Percentiles rank a stretch among this genome's conserved stretches.
Conservation (phyloP, 2,888 invertebrate genomes). For the Agonopterix heracliana region DNA sequence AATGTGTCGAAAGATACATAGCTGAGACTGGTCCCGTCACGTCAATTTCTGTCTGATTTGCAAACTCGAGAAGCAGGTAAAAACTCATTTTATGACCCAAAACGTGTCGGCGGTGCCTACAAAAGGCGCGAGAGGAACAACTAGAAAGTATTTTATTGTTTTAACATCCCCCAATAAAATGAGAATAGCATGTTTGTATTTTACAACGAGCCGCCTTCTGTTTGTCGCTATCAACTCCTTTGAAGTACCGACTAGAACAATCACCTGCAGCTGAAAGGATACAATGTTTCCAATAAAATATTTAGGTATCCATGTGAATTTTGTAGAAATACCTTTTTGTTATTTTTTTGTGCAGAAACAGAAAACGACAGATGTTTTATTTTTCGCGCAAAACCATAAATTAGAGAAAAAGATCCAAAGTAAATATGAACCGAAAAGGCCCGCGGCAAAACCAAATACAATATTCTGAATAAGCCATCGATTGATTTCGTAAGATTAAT, state of each 20-base stretch:
- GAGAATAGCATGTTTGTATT: conserved; percentile 37
- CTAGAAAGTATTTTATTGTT: conserved; percentile 57
- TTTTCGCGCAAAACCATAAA: conserved; percentile 54
- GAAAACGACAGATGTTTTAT: conserved; percentile 62
- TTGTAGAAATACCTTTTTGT: conserved; percentile 17
- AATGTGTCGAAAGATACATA: too few species aligned
- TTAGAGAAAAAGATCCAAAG: conserved; percentile 70
- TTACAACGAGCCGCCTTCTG: conserved; percentile 49
- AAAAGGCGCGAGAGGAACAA: conserved; percentile 21
- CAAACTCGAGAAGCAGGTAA: conserved; percentile 47
- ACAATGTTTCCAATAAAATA: neutral
- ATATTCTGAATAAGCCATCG: conserved; percentile 76
- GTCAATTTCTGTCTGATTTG: conserved; percentile 22
- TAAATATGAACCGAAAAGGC: conserved; percentile 68
- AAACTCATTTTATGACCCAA: conserved; percentile 26
- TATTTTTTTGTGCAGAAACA: conserved; percentile 20
- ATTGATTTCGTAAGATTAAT: conserved; percentile 77
- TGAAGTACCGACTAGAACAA: conserved; percentile 21
- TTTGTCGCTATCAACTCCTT: conserved; percentile 22
- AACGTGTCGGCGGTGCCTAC: conserved; percentile 20
- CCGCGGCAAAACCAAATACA: conserved; percentile 70
- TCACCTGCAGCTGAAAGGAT: conserved; percentile 4
- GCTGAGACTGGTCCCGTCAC: too few species aligned
- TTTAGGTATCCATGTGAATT: conserved; percentile 6
- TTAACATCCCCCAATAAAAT: conserved; percentile 46